These are phyloP conservation scores for Telmatherina bonti DNA, from an alignment of 2,797 vertebrate species.

Conservation along the genomic window DNA sequence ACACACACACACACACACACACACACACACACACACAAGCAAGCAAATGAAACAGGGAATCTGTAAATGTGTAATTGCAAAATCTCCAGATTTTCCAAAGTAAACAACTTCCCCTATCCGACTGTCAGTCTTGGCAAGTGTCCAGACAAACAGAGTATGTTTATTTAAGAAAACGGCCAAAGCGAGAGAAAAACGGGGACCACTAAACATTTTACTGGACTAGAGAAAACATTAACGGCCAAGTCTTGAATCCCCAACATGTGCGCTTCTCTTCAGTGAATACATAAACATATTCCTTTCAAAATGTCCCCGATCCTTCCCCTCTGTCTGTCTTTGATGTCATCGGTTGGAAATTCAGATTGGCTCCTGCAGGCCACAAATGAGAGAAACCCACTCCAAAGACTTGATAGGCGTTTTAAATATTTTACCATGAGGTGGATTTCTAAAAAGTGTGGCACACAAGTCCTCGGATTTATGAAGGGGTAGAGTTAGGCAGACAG, in stretches of 20 bases:
- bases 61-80: not conserved
- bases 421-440: constrained; percentile 10
- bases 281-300: constrained; percentile 36
- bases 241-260: constrained; percentile 27
- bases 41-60: not conserved
- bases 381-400: not conserved
- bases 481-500: not conserved
- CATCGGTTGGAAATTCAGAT: constrained; percentile 18
- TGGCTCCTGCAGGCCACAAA: constrained; percentile 17
- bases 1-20: not conserved
- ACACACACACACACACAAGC: not conserved
- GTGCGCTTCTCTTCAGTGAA: constrained; percentile 46
- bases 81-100: constrained; percentile 24
- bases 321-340: constrained; percentile 32
- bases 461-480: not conserved
- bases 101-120: constrained; percentile 43
- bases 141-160: constrained; percentile 43
- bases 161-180: constrained; percentile 41
- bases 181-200: constrained; percentile 18
- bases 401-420: not conserved
- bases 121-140: constrained; percentile 23
- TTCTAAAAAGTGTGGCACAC: not conserved
- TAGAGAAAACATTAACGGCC: not conserved
- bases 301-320: constrained; percentile 13
- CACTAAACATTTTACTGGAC: constrained; percentile 18